These are phyloP conservation scores for Scalopus aquaticus DNA, from an alignment of 2,113 vertebrate genomes.

Conservation along the genomic window DNA sequence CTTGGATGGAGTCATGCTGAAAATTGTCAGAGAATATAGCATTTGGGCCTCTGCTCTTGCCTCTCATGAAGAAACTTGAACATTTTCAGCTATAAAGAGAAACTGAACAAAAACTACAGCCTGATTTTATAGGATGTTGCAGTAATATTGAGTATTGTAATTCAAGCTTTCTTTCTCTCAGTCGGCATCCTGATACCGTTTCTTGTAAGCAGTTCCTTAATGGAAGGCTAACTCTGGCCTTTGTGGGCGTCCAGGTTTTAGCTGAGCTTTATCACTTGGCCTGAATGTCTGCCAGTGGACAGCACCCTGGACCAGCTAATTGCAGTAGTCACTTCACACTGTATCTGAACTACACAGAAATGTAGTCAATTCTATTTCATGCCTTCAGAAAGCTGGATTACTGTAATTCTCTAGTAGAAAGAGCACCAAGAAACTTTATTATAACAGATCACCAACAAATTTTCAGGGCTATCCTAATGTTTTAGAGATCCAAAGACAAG, in stretches of 20 bases:
- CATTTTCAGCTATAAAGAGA: neutral
- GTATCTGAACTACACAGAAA: neutral
- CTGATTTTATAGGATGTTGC: neutral
- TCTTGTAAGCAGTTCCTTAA: neutral
- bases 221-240: neutral
- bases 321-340: neutral
- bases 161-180: constrained; percentile 19
- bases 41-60: neutral
- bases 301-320: neutral
- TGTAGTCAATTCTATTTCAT: neutral
- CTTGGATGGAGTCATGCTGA: neutral
- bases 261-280: neutral
- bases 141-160: neutral
- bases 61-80: neutral
- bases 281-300: neutral
- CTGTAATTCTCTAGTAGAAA: neutral
- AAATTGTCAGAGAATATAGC: neutral
- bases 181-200: neutral
- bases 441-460: neutral
- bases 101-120: neutral
- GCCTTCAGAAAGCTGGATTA: neutral
- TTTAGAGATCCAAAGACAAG: neutral
- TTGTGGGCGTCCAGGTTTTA: neutral
- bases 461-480: neutral
- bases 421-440: neutral